Conservation (phyloP, 2,888 invertebrate species). For the Sinodicranocentrus sp. region DNA sequence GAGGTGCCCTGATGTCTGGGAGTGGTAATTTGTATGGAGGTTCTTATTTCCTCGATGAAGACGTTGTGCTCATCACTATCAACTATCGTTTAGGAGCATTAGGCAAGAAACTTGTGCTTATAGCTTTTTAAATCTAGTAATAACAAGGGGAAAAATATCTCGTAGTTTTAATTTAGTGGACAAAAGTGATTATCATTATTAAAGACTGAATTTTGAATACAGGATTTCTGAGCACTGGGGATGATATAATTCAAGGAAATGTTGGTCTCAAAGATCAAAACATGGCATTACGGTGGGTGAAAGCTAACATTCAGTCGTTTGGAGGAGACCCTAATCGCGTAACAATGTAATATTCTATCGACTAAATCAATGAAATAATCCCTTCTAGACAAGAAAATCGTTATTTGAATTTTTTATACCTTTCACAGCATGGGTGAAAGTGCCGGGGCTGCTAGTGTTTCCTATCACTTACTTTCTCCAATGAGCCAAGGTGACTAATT, state of each 20-base stretch:
- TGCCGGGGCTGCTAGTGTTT: conserved; percentile 56
- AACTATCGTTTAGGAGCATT: conserved; percentile 69
- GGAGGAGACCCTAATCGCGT: conserved; percentile 49
- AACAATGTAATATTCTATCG: too few relatives aligned
- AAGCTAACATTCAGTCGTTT: conserved; percentile 53
- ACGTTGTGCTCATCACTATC: conserved; percentile 55
- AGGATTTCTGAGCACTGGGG: conserved; percentile 74
- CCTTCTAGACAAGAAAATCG: background rate
- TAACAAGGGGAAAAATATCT: too few relatives aligned
- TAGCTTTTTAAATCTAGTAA: too few relatives aligned
- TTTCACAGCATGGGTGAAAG: conserved; percentile 45
- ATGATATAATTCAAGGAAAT: conserved; percentile 71
- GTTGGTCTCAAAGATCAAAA: conserved; percentile 63
- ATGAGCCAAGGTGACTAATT: conserved; percentile 61
- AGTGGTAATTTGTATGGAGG: conserved; percentile 63
- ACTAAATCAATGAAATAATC: conserved; percentile 37
- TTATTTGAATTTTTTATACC: too few relatives aligned
- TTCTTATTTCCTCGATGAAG: conserved; percentile 62
- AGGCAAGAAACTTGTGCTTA: too few relatives aligned
- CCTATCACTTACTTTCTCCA: conserved; percentile 61
- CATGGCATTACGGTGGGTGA: conserved; percentile 58
- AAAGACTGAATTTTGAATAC: background rate
- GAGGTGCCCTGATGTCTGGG: conserved; percentile 62
- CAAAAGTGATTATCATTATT: background rate
- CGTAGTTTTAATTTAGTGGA: background rate